Base-by-base conservation (phyloP, 1,140 invertebrate genomes). In the Orius laevigatus region DNA sequence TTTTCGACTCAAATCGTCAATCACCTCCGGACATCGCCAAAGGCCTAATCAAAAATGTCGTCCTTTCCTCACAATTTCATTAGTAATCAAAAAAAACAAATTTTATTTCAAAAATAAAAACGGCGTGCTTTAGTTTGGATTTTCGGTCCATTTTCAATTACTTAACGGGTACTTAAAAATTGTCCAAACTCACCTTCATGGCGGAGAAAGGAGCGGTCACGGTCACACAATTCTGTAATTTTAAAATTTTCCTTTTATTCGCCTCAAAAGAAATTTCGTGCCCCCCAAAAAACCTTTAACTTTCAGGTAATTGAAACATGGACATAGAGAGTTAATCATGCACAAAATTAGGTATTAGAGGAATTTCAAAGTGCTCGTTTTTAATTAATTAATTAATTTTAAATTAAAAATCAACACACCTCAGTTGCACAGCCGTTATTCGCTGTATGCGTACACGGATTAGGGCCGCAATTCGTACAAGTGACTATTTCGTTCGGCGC, bases 361-460 rank as follows among this genome's bases (percentile, higher is more conserved):
- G 25, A 25, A 25, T 25, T n/a, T 25, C 25, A 25, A 25, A 25
- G 25, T 25, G 25, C 25, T 41, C 11, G 12, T 16, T 16, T 41
- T 41, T 19, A 41, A 41, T 15, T 41, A 11, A 43, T 43, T 39
- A 39, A 35, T 38, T 18, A 49, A 20, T 3, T 32, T 40, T 48
- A 25, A 25, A 25, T 4, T 33, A 18, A 20, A 25, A 48, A 48
- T 5, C n/a, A 49, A 42, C 58, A 70, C 75, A 86, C 83, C 79
- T 87, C 82, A 51, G 81, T 71, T 34, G 81, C 79, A 59, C 81
- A 85, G 56, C 83, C 82, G 60, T 88, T 86, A 58, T 82, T 86
- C n/a, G 82, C 73, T 11, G 81, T 77, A 63, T 86, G 83, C 20
- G 81, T 86, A 59, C 83, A 86, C 35, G 82, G 76, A 61, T 81